These are phyloP conservation scores for Melanotaenia maccullochi DNA, from an alignment of 2,797 vertebrate genomes.

Conservation along the genomic window DNA sequence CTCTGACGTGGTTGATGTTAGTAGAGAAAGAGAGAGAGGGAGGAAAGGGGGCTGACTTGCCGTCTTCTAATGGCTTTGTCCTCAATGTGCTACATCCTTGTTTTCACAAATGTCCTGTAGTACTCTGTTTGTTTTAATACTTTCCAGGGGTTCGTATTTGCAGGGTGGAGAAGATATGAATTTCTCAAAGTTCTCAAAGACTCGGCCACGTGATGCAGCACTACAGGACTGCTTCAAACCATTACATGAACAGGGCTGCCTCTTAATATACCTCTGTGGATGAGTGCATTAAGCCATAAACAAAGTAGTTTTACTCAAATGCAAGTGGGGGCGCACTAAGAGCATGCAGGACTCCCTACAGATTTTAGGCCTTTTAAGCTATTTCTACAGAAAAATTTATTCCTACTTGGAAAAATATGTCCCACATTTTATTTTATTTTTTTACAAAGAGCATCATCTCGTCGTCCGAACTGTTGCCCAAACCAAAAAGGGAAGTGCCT, in stretches of 20 bases:
- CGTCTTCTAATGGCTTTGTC: conserved; percentile 53
- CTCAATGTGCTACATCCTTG: conserved; percentile 55
- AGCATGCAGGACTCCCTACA: conserved; percentile 30
- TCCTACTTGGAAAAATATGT: background rate
- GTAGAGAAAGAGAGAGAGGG: conserved; percentile 6
- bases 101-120: conserved; percentile 67
- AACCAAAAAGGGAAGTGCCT: conserved; percentile 63
- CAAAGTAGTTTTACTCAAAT: conserved; percentile 16
- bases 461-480: conserved; percentile 11
- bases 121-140: conserved; percentile 69
- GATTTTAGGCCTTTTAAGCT: conserved; percentile 17
- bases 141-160: conserved; percentile 69
- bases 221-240: conserved; percentile 22
- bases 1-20: conserved; percentile 35
- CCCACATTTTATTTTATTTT: background rate
- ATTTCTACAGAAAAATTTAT: background rate
- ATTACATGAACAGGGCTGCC: conserved; percentile 41
- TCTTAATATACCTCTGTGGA: conserved; percentile 47
- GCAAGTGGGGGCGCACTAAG: conserved; percentile 35
- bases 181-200: conserved; percentile 44
- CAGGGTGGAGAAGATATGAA: conserved; percentile 57
- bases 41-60: conserved; percentile 5
- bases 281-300: conserved; percentile 36
- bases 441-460: conserved; percentile 22
- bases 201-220: conserved; percentile 35